These are phyloP conservation scores for Actenoides lindsayi DNA, from an alignment of 2,113 vertebrate genomes.

Conservation along the genomic window DNA sequence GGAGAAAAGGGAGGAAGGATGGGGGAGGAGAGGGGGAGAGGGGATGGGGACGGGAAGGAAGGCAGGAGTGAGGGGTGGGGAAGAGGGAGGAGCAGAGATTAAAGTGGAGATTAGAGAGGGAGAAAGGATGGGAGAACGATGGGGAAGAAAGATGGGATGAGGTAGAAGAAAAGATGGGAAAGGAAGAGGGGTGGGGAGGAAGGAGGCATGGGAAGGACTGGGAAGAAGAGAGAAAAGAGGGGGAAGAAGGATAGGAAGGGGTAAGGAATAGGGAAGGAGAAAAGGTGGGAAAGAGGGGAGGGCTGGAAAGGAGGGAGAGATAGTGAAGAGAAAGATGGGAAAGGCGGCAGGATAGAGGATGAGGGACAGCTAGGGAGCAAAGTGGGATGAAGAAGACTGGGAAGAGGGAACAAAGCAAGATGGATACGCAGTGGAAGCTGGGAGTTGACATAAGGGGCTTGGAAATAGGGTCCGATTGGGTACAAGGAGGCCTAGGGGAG, in stretches of 20 bases:
- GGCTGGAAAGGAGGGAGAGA: background rate
- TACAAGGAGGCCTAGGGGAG: accelerated
- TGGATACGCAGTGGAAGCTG: background rate
- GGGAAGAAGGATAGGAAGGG: no score
- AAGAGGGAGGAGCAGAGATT: background rate
- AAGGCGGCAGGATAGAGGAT: background rate
- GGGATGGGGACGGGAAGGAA: background rate
- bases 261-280: background rate
- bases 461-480: accelerated
- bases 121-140: background rate
- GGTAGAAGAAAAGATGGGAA: background rate
- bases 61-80: no score
- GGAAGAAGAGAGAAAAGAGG: background rate
- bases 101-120: no score
- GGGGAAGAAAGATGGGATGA: background rate
- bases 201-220: background rate
- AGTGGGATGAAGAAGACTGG: no score
- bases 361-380: background rate
- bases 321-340: background rate
- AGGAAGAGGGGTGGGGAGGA: background rate
- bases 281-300: background rate
- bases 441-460: accelerated
- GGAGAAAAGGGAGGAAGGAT: no score
- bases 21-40: no score
- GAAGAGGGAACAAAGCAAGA: background rate